These are phyloP conservation scores for Barnardius zonarius DNA, from an alignment of 2,113 vertebrate genomes.

Conservation along the genomic window DNA sequence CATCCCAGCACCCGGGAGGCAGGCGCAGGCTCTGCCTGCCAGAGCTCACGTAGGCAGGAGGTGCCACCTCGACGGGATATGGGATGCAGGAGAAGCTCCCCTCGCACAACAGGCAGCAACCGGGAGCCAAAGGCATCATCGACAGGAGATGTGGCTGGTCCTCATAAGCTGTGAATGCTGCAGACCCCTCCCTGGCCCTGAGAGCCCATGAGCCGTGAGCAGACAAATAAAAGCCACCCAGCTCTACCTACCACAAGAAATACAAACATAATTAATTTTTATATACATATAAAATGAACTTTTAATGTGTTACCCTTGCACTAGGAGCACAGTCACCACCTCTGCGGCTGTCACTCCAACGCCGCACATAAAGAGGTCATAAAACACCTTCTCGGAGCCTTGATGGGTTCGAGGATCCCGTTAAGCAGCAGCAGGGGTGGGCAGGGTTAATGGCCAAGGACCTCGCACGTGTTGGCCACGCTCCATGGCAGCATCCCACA, in stretches of 20 bases:
- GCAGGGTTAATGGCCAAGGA: not conserved
- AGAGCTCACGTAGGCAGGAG: conserved; percentile 27
- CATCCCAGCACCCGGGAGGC: not conserved
- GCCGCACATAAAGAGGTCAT: fast-evolving
- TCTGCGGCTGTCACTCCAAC: not conserved
- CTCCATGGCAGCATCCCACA: not conserved
- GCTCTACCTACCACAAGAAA: not conserved
- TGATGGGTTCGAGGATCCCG: not conserved
- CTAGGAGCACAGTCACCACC: not conserved
- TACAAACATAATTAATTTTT: not conserved
- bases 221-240: not conserved
- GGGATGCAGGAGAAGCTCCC: not conserved
- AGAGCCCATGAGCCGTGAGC: not conserved
- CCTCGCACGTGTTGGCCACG: not conserved
- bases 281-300: not conserved
- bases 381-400: not conserved
- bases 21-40: not conserved
- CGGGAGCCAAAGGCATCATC: not conserved
- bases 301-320: not conserved
- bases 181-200: too few species aligned
- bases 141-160: fast-evolving
- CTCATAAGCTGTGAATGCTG: fast-evolving
- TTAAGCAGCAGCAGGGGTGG: not conserved
- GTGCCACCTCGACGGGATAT: not conserved
- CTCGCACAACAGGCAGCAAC: fast-evolving